Evolutionary conservation across 2,888 invertebrate genomes (phyloP).

Genomic region (Hydrotaea cyrtoneurina): DNA sequence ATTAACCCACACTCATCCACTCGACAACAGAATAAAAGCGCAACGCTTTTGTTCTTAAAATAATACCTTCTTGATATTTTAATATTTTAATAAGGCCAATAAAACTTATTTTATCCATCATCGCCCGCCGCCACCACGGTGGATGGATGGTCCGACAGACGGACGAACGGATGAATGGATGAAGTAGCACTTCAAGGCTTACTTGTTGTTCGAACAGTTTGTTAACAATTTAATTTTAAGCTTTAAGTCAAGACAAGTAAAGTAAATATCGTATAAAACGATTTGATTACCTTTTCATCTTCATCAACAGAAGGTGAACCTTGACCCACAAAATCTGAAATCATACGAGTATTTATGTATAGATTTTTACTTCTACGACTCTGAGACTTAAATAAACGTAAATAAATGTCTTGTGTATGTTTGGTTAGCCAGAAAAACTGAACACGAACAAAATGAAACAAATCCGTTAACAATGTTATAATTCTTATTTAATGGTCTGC

Average conservation of each 20-base stretch:
- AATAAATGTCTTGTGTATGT: not conserved
- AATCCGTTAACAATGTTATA: conserved; percentile 36
- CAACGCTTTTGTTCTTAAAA: conserved; percentile 11
- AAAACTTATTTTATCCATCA: conserved; percentile 17
- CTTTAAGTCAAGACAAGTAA: not conserved
- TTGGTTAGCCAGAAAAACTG: not conserved
- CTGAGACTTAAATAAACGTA: no score
- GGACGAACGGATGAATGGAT: not conserved
- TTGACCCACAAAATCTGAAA: conserved; percentile 39
- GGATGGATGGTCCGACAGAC: no score
- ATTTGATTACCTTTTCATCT: conserved; percentile 9
- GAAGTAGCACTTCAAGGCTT: conserved; percentile 10
- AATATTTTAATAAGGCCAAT: conserved; percentile 2
- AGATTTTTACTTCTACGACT: not conserved
- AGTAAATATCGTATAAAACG: not conserved
- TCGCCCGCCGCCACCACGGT: not conserved
- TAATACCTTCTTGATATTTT: not conserved
- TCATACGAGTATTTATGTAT: not conserved
- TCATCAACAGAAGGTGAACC: conserved; percentile 16
- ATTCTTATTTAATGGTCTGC: conserved; percentile 42
- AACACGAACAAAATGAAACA: not conserved
- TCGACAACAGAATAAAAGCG: not conserved
- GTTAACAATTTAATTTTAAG: not conserved
- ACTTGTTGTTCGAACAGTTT: not conserved
- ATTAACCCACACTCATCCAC: not conserved